Percentiles rank a stretch among this genome's conserved stretches.
Conservation (phyloP, 2,797 vertebrate genomes). For the Parauchenoglanis punctatus region DNA sequence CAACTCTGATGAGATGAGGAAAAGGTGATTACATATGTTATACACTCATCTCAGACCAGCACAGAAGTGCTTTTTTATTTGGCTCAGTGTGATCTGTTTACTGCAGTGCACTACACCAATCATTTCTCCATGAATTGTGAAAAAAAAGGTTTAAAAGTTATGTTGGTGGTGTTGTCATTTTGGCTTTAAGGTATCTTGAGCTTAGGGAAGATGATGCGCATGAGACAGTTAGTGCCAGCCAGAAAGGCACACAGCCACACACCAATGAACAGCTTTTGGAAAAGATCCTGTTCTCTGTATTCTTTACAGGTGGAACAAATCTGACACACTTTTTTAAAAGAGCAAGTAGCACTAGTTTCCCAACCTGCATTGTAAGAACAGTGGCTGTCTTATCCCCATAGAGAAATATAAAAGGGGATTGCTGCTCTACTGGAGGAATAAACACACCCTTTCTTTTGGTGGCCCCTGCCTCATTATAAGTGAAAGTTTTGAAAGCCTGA, state of each 20-base stretch:
- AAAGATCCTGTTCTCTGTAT: neutral
- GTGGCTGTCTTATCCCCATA: neutral
- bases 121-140: neutral
- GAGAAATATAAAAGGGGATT: slow-evolving; percentile 1
- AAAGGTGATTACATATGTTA: neutral
- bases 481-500: neutral
- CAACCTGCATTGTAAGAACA: neutral
- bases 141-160: neutral
- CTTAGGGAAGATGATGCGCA: neutral
- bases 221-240: neutral
- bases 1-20: neutral
- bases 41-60: neutral
- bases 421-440: slow-evolving; percentile 11
- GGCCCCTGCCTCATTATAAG: slow-evolving; percentile 14
- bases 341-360: neutral
- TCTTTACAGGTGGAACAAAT: slow-evolving; percentile 9
- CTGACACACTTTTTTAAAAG: neutral
- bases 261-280: neutral
- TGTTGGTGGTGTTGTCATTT: neutral
- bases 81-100: neutral
- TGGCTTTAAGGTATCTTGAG: neutral
- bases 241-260: neutral
- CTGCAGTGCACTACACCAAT: neutral
- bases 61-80: neutral
- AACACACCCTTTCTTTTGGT: slow-evolving; percentile 13